phyloP scores from a whole-genome alignment of 2,797 vertebrate species.

The Spinibarbus caldwelli region DNA sequence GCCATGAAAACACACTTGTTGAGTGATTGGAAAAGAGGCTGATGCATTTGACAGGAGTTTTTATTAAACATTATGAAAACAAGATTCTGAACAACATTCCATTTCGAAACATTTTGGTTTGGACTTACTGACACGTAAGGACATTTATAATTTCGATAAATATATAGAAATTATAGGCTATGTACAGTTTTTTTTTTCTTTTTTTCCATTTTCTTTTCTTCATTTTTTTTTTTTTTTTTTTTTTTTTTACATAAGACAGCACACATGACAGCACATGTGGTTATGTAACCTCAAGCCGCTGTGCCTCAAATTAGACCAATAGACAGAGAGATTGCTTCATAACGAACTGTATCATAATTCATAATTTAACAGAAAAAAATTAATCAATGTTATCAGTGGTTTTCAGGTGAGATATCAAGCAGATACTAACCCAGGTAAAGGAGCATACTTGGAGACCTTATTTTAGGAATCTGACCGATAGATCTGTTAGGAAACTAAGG shows the following conservation, averaged over 20 bases:
- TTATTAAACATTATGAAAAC: constrained; percentile 88
- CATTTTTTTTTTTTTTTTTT: constrained; percentile 12
- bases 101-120: constrained; percentile 74
- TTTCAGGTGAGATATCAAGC: constrained; percentile 32
- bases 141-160: constrained; percentile 79
- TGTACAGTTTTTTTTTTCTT: constrained; percentile 78
- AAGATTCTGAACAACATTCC: constrained; percentile 81
- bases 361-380: constrained; percentile 22
- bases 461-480: constrained; percentile 24
- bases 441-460: constrained; percentile 19
- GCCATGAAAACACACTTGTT: constrained; percentile 21
- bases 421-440: constrained; percentile 19
- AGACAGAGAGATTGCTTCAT: constrained; percentile 47
- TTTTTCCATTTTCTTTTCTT: no score
- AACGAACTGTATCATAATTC: constrained; percentile 44
- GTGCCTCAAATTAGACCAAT: constrained; percentile 44
- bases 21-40: constrained; percentile 33
- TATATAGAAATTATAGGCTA: constrained; percentile 80
- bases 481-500: constrained; percentile 11
- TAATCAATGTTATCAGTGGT: constrained; percentile 13
- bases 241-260: constrained; percentile 75
- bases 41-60: constrained; percentile 77
- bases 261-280: constrained; percentile 50
- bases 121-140: constrained; percentile 78
- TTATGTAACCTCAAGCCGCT: constrained; percentile 51